These are phyloP conservation scores for Lasioglossum calceatum DNA, from an alignment of 2,888 invertebrate species.

Conservation along the genomic window DNA sequence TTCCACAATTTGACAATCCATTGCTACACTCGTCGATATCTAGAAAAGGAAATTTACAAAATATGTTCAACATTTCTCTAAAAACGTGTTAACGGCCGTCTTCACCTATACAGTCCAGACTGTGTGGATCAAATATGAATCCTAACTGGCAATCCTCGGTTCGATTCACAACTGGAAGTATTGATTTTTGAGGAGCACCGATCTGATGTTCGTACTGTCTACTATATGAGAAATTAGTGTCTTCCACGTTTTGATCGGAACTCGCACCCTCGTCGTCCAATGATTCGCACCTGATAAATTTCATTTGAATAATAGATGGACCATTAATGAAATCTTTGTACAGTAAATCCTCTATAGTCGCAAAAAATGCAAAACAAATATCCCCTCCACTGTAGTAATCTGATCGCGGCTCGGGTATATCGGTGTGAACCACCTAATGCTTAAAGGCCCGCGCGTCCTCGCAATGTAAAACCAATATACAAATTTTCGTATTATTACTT, in stretches of 20 bases:
- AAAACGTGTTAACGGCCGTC: background rate
- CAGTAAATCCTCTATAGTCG: too few relatives aligned
- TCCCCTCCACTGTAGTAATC: too few relatives aligned
- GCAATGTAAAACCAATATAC: too few relatives aligned
- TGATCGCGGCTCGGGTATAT: too few relatives aligned
- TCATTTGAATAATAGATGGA: background rate
- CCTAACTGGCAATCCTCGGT: conserved; percentile 46
- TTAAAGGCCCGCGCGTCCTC: too few relatives aligned
- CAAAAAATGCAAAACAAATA: too few relatives aligned
- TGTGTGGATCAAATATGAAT: conserved; percentile 51
- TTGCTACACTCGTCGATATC: conserved; percentile 74
- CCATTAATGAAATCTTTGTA: too few relatives aligned
- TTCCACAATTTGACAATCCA: conserved; percentile 76
- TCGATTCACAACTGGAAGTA: conserved; percentile 32
- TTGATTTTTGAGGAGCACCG: background rate
- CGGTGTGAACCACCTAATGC: too few relatives aligned
- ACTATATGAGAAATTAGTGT: conserved; percentile 22
- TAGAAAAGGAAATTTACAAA: background rate
- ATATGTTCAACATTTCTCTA: background rate
- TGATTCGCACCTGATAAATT: conserved; percentile 54
- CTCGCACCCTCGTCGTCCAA: background rate
- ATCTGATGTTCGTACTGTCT: conserved; percentile 82
- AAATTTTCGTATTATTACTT: too few relatives aligned
- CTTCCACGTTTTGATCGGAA: conserved; percentile 9
- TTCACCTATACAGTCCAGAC: conserved; percentile 57